phyloP scores from a whole-genome alignment of 2,888 invertebrate species.

The Eilema griseolum region DNA sequence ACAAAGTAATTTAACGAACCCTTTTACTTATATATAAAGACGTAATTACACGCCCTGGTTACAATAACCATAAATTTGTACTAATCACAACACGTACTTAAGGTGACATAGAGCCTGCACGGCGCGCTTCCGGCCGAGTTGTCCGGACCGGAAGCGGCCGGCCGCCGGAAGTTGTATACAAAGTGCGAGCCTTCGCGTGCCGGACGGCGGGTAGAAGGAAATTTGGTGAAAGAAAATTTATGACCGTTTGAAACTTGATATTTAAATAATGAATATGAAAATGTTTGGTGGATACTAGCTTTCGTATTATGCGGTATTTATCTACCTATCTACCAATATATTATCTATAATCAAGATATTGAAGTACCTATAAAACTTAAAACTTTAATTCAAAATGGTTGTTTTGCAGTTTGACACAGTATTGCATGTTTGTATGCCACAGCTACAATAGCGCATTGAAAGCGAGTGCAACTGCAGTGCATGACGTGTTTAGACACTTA shows the following conservation, averaged over 20 bases:
- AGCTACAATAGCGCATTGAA: not conserved
- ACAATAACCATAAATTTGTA: conserved; percentile 71
- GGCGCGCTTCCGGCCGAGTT: conserved; percentile 73
- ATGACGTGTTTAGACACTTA: too few species aligned
- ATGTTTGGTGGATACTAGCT: conserved; percentile 10
- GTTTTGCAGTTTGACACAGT: too few species aligned
- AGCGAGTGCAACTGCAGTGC: not conserved
- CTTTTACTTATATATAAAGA: conserved; percentile 37
- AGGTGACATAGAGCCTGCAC: conserved; percentile 82
- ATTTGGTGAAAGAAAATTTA: conserved; percentile 50
- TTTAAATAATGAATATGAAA: conserved; percentile 39
- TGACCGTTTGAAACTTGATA: conserved; percentile 49
- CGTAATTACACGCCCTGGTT: conserved; percentile 71
- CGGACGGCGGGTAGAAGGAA: conserved; percentile 50
- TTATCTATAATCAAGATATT: not conserved
- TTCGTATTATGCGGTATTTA: not conserved
- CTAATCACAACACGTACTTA: conserved; percentile 82
- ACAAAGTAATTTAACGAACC: conserved; percentile 6
- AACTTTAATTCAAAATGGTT: too few species aligned
- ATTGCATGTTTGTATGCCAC: too few species aligned
- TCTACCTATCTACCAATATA: not conserved
- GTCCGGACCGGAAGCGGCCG: conserved; percentile 66
- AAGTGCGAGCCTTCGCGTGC: conserved; percentile 85
- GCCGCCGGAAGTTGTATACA: conserved; percentile 82
- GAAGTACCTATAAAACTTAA: too few species aligned